phyloP scores from a whole-genome alignment of 2,888 invertebrate genomes.

The Eupithecia vulgata region DNA sequence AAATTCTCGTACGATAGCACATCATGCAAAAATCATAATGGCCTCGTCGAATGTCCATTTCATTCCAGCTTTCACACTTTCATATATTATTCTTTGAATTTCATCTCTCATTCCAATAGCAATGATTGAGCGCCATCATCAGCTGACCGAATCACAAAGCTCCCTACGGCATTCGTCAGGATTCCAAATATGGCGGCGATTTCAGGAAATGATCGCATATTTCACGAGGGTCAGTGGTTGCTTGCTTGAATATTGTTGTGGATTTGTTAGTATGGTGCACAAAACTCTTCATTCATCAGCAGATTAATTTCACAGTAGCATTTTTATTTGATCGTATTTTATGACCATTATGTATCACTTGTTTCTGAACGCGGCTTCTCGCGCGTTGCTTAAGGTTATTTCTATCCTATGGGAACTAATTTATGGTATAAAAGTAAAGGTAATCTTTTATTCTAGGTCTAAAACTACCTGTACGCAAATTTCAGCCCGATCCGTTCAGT shows the following conservation, averaged over 20 bases:
- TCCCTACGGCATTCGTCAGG: conserved; percentile 49
- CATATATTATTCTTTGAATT: not conserved
- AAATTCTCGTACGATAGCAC: too few relatives aligned
- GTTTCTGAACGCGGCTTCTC: too few relatives aligned
- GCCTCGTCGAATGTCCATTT: not conserved
- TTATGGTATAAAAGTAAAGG: too few relatives aligned
- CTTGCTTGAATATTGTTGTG: conserved; percentile 6
- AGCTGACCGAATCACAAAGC: conserved; percentile 29
- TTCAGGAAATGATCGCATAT: conserved; percentile 48
- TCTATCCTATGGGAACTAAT: too few relatives aligned
- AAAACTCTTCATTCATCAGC: too few relatives aligned
- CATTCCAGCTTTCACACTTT: not conserved
- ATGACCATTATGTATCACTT: too few relatives aligned
- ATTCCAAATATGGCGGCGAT: conserved; percentile 54
- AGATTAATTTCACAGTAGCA: not conserved
- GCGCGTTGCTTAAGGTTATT: too few relatives aligned
- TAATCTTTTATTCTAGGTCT: too few relatives aligned
- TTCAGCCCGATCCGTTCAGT: too few relatives aligned
- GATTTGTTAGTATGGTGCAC: too few relatives aligned
- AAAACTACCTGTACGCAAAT: too few relatives aligned
- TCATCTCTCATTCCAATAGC: conserved; percentile 16
- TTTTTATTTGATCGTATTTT: not conserved
- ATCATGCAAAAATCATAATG: too few relatives aligned
- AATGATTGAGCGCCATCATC: conserved; percentile 27
- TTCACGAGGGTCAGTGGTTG: conserved; percentile 36